Conservation (phyloP, 64 coral and sea anemone genomes). For the Stichodactyla mertensii region DNA sequence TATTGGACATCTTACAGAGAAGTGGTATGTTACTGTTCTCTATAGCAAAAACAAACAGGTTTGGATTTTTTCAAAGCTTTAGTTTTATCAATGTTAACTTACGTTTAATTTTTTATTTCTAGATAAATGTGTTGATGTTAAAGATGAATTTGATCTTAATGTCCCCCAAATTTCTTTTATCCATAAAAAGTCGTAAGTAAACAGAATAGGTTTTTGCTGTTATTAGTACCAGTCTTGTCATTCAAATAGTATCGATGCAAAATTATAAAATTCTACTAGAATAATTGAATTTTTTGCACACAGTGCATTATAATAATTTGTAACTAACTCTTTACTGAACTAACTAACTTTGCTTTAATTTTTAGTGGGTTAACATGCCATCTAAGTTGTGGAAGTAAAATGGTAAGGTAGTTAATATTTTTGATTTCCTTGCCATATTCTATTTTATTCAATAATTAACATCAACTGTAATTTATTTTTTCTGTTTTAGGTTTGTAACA, state of each 20-base stretch:
- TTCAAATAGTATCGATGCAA: too few species aligned
- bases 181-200: neutral
- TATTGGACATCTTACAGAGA: slow-evolving; percentile 36
- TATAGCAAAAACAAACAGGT: neutral
- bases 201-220: neutral
- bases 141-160: slow-evolving; percentile 16
- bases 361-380: slow-evolving; percentile 59
- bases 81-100: too few species aligned
- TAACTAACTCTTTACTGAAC: neutral
- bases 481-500: slow-evolving; percentile 58
- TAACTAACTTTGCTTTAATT: neutral
- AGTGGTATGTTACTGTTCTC: slow-evolving; percentile 17
- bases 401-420: slow-evolving; percentile 24
- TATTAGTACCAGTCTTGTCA: too few species aligned
- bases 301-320: too few species aligned
- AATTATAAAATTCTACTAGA: too few species aligned
- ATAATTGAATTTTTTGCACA: too few species aligned
- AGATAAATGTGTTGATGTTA: slow-evolving; percentile 7
- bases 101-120: neutral
- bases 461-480: neutral
- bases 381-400: slow-evolving; percentile 56
- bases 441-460: neutral
- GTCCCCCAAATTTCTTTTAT: neutral
- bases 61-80: too few species aligned
- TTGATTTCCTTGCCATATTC: neutral